Evolutionary conservation across 2,113 vertebrate species (phyloP), one percentile per base, ranked within the genome.

Genomic region (Scartelaos histophorus): DNA sequence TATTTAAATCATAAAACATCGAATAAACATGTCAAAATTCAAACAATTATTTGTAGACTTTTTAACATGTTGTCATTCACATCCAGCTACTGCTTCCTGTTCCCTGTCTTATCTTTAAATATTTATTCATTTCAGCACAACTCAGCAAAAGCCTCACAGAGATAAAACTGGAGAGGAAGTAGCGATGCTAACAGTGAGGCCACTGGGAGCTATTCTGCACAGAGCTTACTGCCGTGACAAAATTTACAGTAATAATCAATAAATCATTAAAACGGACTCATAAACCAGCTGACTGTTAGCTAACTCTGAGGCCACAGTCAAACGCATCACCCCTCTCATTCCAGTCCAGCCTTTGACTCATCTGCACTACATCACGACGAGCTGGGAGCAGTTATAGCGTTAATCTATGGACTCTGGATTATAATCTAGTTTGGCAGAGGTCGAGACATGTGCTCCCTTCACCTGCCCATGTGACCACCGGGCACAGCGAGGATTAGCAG

Each of bases 351-450:
- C 57, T 65, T 77, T 72, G 82, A 79, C 68, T 85, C 83, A 82
- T 73, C 76, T 12, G 62, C n/a, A n/a, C n/a, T 62, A 45, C 22
- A 0, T 11, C 69, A 78, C 78, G 78, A 75, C 82, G 75, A 73
- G 22, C 11, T 24, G 16, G 19, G 34, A 71, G 21, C 11, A 65
- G 73, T 69, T 60, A 74, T 60, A 78, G 2, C 43, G 65, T 80
- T 54, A 25, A 75, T 82, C 67, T 73, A 71, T 71, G 16, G 49
- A 76, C 72, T 56, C 70, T 70, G 51, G 17, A 75, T 45, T 68
- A 66, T 86, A 71, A 91, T 85, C 82, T 74, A 70, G 53, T 67
- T 56, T 69, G 74, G 74, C 77, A 76, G 72, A 35, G 11, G 51
- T 66, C 71, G 69, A 3, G 29, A 80, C 54, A 29, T 11, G 53